phyloP scores from a whole-genome alignment of 2,888 invertebrate genomes.

The Mycalesis mineus region DNA sequence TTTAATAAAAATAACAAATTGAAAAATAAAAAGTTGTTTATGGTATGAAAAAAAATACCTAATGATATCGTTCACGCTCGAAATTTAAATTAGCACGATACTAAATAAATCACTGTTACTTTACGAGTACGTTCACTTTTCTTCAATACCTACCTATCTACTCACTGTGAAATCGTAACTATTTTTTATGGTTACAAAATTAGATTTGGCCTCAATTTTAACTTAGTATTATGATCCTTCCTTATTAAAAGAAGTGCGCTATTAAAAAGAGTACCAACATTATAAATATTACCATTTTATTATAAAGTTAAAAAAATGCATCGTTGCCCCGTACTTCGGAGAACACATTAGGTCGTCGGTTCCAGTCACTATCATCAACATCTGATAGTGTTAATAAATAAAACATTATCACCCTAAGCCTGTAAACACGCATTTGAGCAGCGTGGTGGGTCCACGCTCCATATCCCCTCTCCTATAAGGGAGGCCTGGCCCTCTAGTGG shows the following conservation, averaged over 20 bases:
- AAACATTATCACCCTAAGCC: no score
- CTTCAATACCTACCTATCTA: neutral
- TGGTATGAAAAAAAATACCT: neutral
- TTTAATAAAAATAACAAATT: neutral
- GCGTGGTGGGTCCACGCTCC: no score
- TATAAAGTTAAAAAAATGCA: no score
- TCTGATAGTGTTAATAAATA: no score
- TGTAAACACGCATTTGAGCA: no score
- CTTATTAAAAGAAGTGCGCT: neutral
- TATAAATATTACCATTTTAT: neutral
- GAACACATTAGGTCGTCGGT: no score
- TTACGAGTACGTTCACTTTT: neutral
- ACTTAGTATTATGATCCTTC: neutral
- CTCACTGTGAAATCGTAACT: neutral
- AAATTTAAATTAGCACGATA: neutral
- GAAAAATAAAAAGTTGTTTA: neutral
- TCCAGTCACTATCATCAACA: no score
- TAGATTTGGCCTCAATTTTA: neutral
- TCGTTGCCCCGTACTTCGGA: no score
- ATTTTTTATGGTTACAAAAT: neutral
- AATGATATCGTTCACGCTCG: neutral
- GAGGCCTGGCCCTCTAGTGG: no score
- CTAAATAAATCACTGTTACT: neutral
- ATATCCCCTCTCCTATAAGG: no score
- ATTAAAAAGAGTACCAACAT: neutral